Evolutionary conservation across 2,888 invertebrate genomes (phyloP).

Genomic region (Drosophila atripex): DNA sequence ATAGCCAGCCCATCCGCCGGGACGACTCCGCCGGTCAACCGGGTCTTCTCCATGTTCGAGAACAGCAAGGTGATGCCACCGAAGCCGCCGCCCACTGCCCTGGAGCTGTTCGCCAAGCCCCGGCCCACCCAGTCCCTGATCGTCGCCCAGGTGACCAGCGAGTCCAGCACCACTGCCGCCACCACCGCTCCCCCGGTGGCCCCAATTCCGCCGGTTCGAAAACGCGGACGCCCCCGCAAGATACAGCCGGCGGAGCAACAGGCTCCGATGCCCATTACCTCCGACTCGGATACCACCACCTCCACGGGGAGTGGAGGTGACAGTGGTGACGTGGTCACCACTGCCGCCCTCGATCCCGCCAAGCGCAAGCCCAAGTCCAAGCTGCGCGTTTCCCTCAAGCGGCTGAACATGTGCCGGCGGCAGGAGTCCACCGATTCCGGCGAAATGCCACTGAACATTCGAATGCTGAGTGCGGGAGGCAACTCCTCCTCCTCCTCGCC

Average conservation of each 20-base stretch:
- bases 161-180: slow-evolving; percentile 11
- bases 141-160: slow-evolving; percentile 79
- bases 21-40: slow-evolving; percentile 11
- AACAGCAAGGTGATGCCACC: slow-evolving; percentile 7
- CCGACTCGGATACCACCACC: slow-evolving; percentile 59
- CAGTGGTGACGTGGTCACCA: not conserved
- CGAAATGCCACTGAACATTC: slow-evolving; percentile 10
- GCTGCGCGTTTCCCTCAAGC: slow-evolving; percentile 64
- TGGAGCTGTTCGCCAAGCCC: slow-evolving; percentile 63
- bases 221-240: slow-evolving; percentile 74
- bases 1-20: not conserved
- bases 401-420: slow-evolving; percentile 45
- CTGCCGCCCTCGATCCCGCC: slow-evolving; percentile 4
- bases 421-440: slow-evolving; percentile 50
- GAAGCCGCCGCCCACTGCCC: slow-evolving; percentile 9
- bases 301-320: slow-evolving; percentile 8
- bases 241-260: not conserved
- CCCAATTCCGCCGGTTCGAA: slow-evolving; percentile 29
- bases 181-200: not conserved
- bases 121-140: slow-evolving; percentile 70
- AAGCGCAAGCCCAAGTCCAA: slow-evolving; percentile 47
- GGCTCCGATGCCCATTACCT: slow-evolving; percentile 12
- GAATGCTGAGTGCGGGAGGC: slow-evolving; percentile 8
- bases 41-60: slow-evolving; percentile 67
- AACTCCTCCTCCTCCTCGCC: slow-evolving; percentile 11